These are phyloP conservation scores for Brevipalpus yothersi DNA, from an alignment of 1,140 invertebrate genomes.

Conservation along the genomic window DNA sequence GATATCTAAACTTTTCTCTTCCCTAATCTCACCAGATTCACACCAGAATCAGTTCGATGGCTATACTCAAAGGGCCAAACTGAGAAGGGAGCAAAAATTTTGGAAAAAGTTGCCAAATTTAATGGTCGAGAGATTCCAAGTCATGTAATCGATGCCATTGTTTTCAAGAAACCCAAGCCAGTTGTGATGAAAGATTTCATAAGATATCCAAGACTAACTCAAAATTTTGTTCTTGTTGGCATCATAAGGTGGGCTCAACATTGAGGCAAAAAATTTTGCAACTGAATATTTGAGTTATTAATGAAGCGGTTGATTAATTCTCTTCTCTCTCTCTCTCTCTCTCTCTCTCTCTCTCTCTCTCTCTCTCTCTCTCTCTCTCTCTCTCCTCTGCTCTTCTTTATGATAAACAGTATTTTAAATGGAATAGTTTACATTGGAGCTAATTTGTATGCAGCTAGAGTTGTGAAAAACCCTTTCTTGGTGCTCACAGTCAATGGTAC, in stretches of 20 bases:
- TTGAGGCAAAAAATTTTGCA: too few species aligned
- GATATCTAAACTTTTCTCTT: constrained; percentile 1
- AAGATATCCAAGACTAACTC: not conserved
- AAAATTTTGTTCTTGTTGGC: not conserved
- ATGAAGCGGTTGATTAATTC: too few species aligned
- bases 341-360: too few species aligned
- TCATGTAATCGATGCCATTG: constrained; percentile 15
- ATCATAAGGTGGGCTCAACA: not conserved
- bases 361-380: too few species aligned
- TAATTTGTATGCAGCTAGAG: constrained; percentile 6
- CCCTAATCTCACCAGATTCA: constrained; percentile 11
- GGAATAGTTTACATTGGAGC: constrained; percentile 1
- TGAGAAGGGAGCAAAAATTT: constrained; percentile 44
- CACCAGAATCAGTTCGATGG: constrained; percentile 30
- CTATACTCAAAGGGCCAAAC: constrained; percentile 50
- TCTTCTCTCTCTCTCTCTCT: too few species aligned
- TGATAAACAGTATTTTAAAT: not conserved
- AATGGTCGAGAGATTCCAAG: constrained; percentile 46
- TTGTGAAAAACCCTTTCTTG: constrained; percentile 5
- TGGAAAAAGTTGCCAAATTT: constrained; percentile 48
- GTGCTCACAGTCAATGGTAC: constrained; percentile 2
- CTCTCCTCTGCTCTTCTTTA: not conserved
- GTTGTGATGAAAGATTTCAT: not conserved
- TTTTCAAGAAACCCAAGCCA: not conserved
- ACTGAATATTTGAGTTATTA: too few species aligned